Base-by-base conservation (phyloP, 2,888 invertebrate genomes). In the Cotesia congregata region DNA sequence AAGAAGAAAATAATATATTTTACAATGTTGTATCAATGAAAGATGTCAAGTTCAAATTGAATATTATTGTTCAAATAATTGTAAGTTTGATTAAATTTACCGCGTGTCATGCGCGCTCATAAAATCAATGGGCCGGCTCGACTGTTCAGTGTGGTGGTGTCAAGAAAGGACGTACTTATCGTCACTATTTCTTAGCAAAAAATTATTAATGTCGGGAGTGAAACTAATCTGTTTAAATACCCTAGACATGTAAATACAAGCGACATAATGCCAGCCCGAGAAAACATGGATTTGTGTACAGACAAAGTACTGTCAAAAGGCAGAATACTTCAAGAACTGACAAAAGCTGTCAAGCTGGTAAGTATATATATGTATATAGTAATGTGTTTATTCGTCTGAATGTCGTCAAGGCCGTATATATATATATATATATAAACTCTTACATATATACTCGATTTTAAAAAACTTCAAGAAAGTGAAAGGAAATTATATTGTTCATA, bases 311-410 rank as follows among this genome's bases (percentile, higher is more conserved):
- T 89, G 62, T 89, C 89, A 64, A 90, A 90, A 79, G 85, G 85
- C 41, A 85, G 88, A 81, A 89, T 90, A 72, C 84, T 90, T 65
- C 87, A 88, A 78, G 89, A 90, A 80, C 84, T 90, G 60, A 90
- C 89, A 71, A 89, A 90, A 82, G 89, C 90, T 78, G 89, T 90
- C 83, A 90, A 90, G 83, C 79, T 90, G 86, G 90, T 89, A 80
- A 88, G 88, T 85, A 72, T 72, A 61, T 69, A 5, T 30, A 3
- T 30, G 3, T 30, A 30, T 30, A 9, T 6, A 15, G 12, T 64
- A 61, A 67, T 61, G 17, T 38, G n/a, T n/a, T 50, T 64, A 39
- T 74, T 65, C 65, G 40, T 78, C 59, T 73, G 69, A 12, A 71
- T 71, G 77, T 78, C 74, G 79, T 80, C 82, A 80, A 80, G 80